These are phyloP conservation scores for Apoda limacodes DNA, from an alignment of 2,888 invertebrate genomes.

Conservation along the genomic window DNA sequence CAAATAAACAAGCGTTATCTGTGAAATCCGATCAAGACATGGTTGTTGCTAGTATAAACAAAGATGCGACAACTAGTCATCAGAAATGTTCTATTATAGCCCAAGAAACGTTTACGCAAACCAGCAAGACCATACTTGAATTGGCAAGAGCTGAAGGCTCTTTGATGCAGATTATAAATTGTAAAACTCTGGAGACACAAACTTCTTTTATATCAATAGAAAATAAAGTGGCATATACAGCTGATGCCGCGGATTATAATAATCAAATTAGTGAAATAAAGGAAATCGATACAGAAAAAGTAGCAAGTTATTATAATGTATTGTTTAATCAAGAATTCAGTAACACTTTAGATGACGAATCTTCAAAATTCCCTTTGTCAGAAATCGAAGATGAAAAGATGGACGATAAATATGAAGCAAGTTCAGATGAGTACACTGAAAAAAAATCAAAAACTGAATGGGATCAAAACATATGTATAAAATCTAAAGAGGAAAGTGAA, in stretches of 20 bases:
- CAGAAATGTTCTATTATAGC: constrained; percentile 29
- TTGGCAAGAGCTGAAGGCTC: constrained; percentile 43
- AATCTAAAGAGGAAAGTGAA: constrained; percentile 22
- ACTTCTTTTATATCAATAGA: constrained; percentile 50
- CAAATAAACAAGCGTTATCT: constrained; percentile 13
- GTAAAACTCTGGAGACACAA: constrained; percentile 45
- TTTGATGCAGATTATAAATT: constrained; percentile 18
- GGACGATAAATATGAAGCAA: constrained; percentile 8
- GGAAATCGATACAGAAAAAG: background rate
- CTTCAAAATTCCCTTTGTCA: constrained; percentile 31
- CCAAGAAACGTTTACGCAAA: constrained; percentile 64
- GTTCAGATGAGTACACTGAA: constrained; percentile 26
- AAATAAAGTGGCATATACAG: constrained; percentile 38
- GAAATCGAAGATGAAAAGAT: constrained; percentile 28
- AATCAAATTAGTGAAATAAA: too few species aligned
- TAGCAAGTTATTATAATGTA: constrained; percentile 5
- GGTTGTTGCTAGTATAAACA: constrained; percentile 21
- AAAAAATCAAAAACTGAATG: constrained; percentile 23
- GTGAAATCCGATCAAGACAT: constrained; percentile 18
- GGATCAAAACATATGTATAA: constrained; percentile 11
- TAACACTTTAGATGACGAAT: constrained; percentile 29
- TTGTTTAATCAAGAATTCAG: constrained; percentile 12
- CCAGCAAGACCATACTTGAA: constrained; percentile 69
- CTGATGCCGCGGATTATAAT: constrained; percentile 25
- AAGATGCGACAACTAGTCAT: constrained; percentile 18